Conservation (phyloP, 2,113 vertebrate species). For the Chlorodrepanis virens region DNA sequence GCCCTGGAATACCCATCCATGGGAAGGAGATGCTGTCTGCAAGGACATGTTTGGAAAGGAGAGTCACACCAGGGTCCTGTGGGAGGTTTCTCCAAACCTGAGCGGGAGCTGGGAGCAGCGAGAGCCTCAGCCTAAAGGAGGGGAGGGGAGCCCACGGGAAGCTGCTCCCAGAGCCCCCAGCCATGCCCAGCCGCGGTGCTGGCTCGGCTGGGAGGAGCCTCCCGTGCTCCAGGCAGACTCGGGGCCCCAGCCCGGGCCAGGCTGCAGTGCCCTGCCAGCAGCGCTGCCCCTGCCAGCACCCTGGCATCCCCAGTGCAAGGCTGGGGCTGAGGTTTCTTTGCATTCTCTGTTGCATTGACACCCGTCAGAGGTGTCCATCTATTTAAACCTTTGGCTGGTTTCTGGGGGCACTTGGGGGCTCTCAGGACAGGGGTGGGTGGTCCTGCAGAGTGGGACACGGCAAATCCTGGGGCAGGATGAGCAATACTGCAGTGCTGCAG, state of each 20-base stretch:
- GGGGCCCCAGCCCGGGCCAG: neutral
- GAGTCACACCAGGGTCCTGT: neutral
- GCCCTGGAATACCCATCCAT: neutral
- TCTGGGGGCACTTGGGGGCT: neutral
- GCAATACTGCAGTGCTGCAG: neutral
- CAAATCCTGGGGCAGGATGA: neutral
- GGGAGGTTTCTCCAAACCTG: too few relatives aligned
- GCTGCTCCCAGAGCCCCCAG: neutral
- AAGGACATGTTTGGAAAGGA: neutral
- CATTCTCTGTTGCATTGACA: neutral
- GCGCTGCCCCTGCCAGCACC: neutral
- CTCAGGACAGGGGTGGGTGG: neutral
- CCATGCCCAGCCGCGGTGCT: too few relatives aligned
- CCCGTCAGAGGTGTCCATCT: too few relatives aligned
- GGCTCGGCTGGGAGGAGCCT: neutral
- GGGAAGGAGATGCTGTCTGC: neutral
- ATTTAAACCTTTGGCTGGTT: neutral
- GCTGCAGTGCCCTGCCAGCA: neutral
- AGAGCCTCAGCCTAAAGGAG: neutral
- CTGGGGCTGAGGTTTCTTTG: too few relatives aligned
- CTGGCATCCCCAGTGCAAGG: neutral
- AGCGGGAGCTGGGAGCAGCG: rapidly evolving
- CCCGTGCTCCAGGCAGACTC: rapidly evolving
- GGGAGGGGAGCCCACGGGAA: neutral
- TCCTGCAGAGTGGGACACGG: neutral